Evolutionary conservation across 2,113 vertebrate species (phyloP).

Genomic region (Cercocebus atys): DNA sequence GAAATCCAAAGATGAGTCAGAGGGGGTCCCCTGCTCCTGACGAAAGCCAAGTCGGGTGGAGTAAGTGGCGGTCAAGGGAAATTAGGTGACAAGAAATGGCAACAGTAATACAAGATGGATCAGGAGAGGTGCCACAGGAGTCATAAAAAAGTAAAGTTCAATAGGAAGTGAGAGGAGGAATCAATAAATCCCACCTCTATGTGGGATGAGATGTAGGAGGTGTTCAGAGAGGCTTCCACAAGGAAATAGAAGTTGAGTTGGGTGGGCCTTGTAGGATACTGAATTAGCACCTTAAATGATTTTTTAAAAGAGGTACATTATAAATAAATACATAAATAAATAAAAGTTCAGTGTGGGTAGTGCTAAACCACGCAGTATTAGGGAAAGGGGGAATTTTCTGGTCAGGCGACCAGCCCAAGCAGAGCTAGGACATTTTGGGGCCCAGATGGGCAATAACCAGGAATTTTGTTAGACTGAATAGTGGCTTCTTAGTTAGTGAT

Average conservation of each 20-base stretch:
- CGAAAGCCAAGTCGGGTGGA: not conserved
- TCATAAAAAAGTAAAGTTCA: not conserved
- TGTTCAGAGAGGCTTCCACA: fast-evolving
- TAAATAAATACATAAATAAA: conserved; percentile 38
- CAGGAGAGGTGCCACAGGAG: not conserved
- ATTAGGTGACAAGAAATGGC: not conserved
- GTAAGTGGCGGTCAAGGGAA: not conserved
- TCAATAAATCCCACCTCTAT: not conserved
- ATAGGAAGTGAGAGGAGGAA: not conserved
- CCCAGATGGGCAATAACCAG: not conserved
- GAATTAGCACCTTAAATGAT: not conserved
- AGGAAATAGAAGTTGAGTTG: not conserved
- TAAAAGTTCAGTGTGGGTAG: not conserved
- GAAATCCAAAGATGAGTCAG: not conserved
- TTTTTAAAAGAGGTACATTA: conserved; percentile 46
- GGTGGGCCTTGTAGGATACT: not conserved
- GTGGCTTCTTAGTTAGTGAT: not conserved
- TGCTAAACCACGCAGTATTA: not conserved
- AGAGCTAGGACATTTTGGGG: not conserved
- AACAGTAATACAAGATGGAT: too few species aligned
- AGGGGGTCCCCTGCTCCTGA: not conserved
- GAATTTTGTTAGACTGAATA: not conserved
- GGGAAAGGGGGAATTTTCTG: not conserved
- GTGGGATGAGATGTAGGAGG: not conserved
- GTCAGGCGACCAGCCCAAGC: not conserved